phyloP scores from a whole-genome alignment of 2,797 vertebrate genomes.

The Eulemur mongoz region DNA sequence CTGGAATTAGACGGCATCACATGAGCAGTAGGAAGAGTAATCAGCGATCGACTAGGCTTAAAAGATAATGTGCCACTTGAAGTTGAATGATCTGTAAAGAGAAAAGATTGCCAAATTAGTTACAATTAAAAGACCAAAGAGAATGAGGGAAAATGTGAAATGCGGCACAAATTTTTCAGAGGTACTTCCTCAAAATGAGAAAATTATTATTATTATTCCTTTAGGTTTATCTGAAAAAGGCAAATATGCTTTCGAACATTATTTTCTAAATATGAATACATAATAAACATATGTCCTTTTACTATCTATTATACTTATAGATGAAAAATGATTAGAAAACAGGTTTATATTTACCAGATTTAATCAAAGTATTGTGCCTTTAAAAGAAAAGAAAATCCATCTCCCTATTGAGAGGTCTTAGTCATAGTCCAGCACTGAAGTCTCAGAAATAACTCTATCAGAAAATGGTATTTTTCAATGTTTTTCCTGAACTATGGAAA shows the following conservation, averaged over 20 bases:
- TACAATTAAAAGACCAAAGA: background rate
- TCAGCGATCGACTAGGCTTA: conserved; percentile 88
- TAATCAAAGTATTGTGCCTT: background rate
- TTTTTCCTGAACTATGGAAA: conserved; percentile 1
- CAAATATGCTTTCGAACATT: background rate
- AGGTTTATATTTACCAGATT: background rate
- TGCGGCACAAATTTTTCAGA: background rate
- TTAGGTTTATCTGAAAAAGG: conserved; percentile 14
- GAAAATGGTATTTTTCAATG: background rate
- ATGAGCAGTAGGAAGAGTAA: conserved; percentile 90
- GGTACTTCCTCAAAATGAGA: background rate
- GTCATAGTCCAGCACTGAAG: background rate
- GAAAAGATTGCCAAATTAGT: conserved; percentile 62
- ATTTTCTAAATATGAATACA: background rate
- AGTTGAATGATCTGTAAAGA: conserved; percentile 92
- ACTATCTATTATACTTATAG: background rate
- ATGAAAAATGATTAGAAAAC: background rate
- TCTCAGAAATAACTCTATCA: background rate
- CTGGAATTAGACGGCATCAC: conserved; percentile 90
- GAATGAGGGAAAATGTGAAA: background rate
- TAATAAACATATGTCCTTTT: background rate
- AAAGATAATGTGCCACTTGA: conserved; percentile 92
- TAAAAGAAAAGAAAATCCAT: background rate
- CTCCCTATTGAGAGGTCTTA: background rate
- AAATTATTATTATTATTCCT: background rate